Conservation (phyloP, 2,113 vertebrate genomes). For the Thermophis baileyi region DNA sequence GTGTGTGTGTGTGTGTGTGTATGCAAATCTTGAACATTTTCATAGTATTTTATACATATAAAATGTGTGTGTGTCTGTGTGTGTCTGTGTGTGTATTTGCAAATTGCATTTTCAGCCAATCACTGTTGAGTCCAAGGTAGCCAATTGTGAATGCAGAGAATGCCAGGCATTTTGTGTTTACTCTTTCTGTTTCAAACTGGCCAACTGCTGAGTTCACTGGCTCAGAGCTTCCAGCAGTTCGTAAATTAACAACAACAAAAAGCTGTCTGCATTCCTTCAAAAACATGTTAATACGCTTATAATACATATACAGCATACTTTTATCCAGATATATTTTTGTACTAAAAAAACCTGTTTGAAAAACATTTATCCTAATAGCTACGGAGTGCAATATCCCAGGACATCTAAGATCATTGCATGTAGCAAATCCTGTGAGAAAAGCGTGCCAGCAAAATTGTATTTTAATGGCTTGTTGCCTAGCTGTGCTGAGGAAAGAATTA, state of each 20-base stretch:
- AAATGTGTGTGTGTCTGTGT: too few species aligned
- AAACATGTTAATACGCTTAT: not conserved
- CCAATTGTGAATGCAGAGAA: not conserved
- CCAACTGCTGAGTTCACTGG: not conserved
- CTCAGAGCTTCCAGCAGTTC: not conserved
- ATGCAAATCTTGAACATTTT: too few species aligned
- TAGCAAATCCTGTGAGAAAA: not conserved
- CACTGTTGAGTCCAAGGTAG: not conserved
- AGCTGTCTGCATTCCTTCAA: not conserved
- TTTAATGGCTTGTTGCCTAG: not conserved
- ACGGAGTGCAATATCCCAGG: not conserved
- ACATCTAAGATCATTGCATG: not conserved
- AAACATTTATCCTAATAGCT: not conserved
- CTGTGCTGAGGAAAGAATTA: not conserved
- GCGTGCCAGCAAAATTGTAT: not conserved
- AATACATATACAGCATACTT: not conserved
- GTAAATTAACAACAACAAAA: not conserved
- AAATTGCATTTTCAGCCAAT: not conserved
- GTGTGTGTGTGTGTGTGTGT: too few species aligned
- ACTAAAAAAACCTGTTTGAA: not conserved
- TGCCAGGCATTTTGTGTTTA: not conserved
- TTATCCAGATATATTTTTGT: not conserved
- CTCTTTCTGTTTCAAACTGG: not conserved
- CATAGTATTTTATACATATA: too few species aligned
- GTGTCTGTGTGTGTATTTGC: not conserved